Conservation (phyloP, 2,797 vertebrate genomes). For the Peromyscus aztecus region DNA sequence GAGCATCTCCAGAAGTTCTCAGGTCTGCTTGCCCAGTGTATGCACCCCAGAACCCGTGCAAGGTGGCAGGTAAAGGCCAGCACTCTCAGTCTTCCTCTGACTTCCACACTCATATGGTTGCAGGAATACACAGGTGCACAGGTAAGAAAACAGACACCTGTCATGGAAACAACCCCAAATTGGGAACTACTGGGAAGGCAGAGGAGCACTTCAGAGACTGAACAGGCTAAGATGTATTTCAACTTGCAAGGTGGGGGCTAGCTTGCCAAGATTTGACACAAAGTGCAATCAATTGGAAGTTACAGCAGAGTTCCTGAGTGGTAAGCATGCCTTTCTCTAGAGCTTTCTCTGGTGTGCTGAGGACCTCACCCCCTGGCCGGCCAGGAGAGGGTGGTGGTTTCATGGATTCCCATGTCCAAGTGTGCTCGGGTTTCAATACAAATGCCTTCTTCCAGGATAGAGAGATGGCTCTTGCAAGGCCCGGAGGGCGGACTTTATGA, state of each 20-base stretch:
- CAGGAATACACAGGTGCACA: background rate
- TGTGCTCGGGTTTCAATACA: background rate
- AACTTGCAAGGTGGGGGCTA: background rate
- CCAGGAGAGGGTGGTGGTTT: background rate
- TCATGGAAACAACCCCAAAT: rapidly evolving
- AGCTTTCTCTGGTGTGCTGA: background rate
- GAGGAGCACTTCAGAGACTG: rapidly evolving
- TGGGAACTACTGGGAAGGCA: background rate
- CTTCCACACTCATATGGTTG: background rate
- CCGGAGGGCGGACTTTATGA: constrained; percentile 38
- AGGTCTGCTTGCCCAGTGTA: background rate
- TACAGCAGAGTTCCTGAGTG: background rate
- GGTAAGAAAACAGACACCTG: background rate
- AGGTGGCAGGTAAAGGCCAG: background rate
- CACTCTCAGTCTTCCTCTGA: background rate
- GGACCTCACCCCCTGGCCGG: background rate
- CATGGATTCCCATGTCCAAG: background rate
- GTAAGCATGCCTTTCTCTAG: rapidly evolving
- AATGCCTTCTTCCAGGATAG: background rate
- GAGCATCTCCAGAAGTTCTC: background rate
- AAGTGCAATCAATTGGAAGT: background rate
- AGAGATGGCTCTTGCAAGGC: background rate
- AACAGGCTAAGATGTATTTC: background rate
- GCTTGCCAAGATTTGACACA: no score
- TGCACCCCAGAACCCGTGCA: background rate